phyloP scores from a whole-genome alignment of 2,888 invertebrate species.

The Stramonita haemastoma region DNA sequence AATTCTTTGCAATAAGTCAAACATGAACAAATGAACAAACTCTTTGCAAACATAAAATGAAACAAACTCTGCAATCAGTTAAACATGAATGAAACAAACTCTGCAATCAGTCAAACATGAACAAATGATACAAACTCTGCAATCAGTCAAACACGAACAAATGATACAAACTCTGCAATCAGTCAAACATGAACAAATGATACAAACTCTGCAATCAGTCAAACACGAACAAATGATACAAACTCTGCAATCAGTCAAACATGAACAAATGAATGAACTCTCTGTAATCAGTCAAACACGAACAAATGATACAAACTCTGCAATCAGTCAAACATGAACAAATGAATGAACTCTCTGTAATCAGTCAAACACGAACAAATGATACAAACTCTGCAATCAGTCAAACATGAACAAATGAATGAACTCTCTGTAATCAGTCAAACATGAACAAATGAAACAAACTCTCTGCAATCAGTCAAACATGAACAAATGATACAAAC shows the following conservation, averaged over 20 bases:
- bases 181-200: background rate
- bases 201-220: background rate
- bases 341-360: background rate
- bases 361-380: background rate
- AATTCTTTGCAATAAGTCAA: background rate
- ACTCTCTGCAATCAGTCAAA: background rate
- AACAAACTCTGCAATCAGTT: background rate
- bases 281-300: background rate
- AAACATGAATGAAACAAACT: background rate
- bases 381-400: background rate
- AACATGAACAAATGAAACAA: background rate
- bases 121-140: background rate
- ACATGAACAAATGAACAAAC: background rate
- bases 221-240: background rate
- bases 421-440: background rate
- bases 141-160: background rate
- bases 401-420: background rate
- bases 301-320: background rate
- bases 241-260: background rate
- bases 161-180: background rate
- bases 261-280: background rate
- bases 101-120: background rate
- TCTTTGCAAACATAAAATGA: too few species aligned
- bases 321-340: background rate
- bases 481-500: background rate